phyloP scores from a whole-genome alignment of 2,797 vertebrate genomes.

The Simalia tracyae region DNA sequence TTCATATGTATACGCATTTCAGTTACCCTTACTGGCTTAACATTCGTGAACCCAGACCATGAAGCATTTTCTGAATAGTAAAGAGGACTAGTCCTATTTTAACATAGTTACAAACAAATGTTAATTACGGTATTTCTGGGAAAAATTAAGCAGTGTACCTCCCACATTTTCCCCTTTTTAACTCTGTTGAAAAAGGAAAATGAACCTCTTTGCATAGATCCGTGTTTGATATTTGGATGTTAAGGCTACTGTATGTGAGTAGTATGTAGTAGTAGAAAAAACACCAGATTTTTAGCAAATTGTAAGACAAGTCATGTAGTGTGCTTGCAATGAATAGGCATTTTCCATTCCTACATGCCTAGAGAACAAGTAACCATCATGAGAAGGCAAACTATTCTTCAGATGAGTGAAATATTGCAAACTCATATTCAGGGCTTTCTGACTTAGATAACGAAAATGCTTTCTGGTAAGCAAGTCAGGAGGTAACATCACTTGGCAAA shows the following conservation, averaged over 20 bases:
- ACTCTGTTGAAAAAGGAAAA: not conserved
- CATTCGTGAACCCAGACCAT: not conserved
- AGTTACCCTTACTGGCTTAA: not conserved
- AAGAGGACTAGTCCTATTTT: not conserved
- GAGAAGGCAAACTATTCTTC: not conserved
- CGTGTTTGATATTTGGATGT: not conserved
- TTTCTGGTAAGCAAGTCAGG: conserved; percentile 54
- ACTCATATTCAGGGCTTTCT: conserved; percentile 40
- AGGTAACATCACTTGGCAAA: conserved; percentile 62
- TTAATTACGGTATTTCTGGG: not conserved
- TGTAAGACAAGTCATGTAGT: not conserved
- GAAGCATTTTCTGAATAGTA: not conserved
- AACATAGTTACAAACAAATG: not conserved
- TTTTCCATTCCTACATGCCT: not conserved
- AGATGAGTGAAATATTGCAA: not conserved
- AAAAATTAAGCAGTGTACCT: not conserved
- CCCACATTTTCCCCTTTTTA: not conserved
- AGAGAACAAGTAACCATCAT: not conserved
- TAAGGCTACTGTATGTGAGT: not conserved
- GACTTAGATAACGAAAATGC: conserved; percentile 53
- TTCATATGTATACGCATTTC: not conserved
- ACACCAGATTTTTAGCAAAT: not conserved
- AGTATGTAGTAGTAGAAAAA: not conserved
- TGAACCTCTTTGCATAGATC: not conserved
- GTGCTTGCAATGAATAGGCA: not conserved